Evolutionary conservation across 2,113 vertebrate species (phyloP).

Genomic region (Ciconia boyciana): DNA sequence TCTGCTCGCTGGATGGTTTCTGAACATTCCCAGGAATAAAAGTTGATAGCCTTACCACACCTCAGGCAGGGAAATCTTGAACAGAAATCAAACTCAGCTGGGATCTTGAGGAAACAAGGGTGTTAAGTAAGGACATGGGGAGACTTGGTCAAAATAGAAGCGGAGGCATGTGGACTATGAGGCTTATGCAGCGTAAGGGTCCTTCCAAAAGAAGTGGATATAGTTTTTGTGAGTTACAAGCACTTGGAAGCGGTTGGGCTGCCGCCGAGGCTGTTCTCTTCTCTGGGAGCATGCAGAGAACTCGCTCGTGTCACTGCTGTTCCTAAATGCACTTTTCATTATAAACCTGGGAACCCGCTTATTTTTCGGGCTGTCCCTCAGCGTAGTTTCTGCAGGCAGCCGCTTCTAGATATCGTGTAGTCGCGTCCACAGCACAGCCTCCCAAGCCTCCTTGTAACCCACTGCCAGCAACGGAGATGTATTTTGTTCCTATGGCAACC

Average conservation of each 20-base stretch:
- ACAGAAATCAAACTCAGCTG: not conserved
- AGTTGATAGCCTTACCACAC: not conserved
- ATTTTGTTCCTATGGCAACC: conserved; percentile 45
- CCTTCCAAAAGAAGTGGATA: not conserved
- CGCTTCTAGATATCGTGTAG: rapidly evolving
- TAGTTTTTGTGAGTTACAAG: not conserved
- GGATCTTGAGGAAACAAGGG: not conserved
- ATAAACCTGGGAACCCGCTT: not conserved
- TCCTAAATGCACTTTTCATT: not conserved
- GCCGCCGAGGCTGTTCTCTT: not conserved
- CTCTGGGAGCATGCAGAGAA: not conserved
- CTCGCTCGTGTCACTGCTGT: not conserved
- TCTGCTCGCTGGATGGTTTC: not conserved
- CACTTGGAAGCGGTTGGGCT: too few relatives aligned
- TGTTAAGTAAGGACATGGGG: not conserved
- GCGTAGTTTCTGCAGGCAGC: not conserved
- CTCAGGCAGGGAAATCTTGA: not conserved
- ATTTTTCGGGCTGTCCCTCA: not conserved
- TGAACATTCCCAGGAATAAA: not conserved
- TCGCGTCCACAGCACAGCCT: not conserved
- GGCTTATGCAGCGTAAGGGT: not conserved
- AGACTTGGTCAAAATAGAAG: not conserved
- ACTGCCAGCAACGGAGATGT: not conserved
- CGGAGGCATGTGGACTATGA: rapidly evolving
- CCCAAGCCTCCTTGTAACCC: not conserved